Conservation (phyloP, 2,888 invertebrate species). For the Achlya flavicornis region DNA sequence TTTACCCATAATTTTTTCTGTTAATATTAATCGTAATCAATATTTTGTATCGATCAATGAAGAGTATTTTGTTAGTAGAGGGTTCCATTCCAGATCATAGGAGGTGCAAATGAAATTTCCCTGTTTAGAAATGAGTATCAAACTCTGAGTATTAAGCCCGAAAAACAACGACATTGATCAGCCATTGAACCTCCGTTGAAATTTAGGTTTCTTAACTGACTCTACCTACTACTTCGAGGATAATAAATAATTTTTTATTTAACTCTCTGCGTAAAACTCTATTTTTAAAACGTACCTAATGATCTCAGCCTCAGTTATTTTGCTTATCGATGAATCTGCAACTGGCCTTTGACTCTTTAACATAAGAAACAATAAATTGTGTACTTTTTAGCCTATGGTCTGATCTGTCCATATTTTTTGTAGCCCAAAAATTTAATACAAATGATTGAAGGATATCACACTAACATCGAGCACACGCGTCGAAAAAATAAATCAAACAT, state of each 20-base stretch:
- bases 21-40: too few species aligned
- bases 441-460: constrained; percentile 74
- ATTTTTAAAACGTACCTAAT: neutral
- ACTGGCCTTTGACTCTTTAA: constrained; percentile 6
- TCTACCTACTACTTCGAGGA: too few species aligned
- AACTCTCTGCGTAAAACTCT: too few species aligned
- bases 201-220: too few species aligned
- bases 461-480: constrained; percentile 76
- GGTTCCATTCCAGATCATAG: too few species aligned
- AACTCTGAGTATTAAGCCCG: too few species aligned
- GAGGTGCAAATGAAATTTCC: too few species aligned
- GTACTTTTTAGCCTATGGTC: neutral
- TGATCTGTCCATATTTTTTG: neutral
- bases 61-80: neutral
- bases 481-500: constrained; percentile 83
- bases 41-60: neutral
- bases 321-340: neutral
- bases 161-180: too few species aligned
- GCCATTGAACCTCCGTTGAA: too few species aligned
- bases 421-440: constrained; percentile 35
- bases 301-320: neutral
- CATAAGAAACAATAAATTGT: constrained; percentile 3
- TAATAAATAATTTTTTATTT: too few species aligned
- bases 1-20: neutral
- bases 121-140: too few species aligned